Conservation (phyloP, 1,140 invertebrate genomes). For the Bombus ignitus region DNA sequence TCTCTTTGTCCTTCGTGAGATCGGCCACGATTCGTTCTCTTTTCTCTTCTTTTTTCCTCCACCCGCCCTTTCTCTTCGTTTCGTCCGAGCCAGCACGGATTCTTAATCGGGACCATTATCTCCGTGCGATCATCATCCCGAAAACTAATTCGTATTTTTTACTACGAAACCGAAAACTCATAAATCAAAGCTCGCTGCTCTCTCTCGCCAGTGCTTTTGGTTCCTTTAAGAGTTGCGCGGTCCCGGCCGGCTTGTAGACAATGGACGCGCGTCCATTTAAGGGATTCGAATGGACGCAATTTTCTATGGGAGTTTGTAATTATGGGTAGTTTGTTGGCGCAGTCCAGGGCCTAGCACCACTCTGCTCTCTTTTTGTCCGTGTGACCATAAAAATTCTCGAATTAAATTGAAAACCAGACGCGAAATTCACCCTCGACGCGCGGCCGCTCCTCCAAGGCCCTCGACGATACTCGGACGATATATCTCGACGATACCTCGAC, state of each 20-base stretch:
- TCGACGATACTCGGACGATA: no score
- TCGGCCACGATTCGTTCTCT: conserved; percentile 1
- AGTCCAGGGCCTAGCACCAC: conserved; percentile 34
- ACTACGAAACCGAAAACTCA: conserved; percentile 82
- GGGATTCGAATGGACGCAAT: conserved; percentile 81
- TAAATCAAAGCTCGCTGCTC: conserved; percentile 79
- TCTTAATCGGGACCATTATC: conserved; percentile 82
- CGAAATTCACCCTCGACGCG: conserved; percentile 3
- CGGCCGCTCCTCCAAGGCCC: neutral
- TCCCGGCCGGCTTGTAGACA: conserved; percentile 66
- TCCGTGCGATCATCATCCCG: conserved; percentile 81
- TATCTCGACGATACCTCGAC: neutral
- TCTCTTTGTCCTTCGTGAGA: conserved; percentile 3
- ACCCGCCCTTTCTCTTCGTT: conserved; percentile 57
- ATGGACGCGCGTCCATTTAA: conserved; percentile 78
- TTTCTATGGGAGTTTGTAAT: conserved; percentile 83
- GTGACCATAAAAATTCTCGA: conserved; percentile 76
- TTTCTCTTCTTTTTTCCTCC: neutral
- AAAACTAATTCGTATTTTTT: conserved; percentile 83
- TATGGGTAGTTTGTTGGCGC: conserved; percentile 80
- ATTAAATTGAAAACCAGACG: conserved; percentile 74
- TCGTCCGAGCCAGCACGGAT: conserved; percentile 69
- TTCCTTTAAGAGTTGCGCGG: conserved; percentile 64
- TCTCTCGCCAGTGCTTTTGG: conserved; percentile 41
- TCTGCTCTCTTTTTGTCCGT: conserved; percentile 60